phyloP scores from a whole-genome alignment of 2,113 vertebrate genomes.

The Plecotus auritus region DNA sequence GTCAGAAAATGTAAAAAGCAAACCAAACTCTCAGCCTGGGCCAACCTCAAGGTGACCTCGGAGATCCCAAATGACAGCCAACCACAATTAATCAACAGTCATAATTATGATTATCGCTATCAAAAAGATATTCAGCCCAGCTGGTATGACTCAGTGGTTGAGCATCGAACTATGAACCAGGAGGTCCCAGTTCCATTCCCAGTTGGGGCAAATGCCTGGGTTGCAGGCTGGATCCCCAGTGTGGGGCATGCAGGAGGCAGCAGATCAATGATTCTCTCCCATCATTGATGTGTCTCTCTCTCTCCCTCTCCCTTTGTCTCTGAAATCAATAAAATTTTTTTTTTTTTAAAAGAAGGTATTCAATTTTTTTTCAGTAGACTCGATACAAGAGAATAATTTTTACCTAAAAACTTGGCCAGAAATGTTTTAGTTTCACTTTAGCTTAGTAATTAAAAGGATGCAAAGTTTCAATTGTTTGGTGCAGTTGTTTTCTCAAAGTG shows the following conservation, averaged over 20 bases:
- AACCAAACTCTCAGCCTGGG: not conserved
- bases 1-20: not conserved
- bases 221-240: too few species aligned
- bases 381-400: not conserved
- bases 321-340: too few species aligned
- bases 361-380: not conserved
- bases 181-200: too few species aligned
- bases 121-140: not conserved
- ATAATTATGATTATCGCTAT: not conserved
- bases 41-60: not conserved
- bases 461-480: not conserved
- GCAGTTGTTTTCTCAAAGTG: not conserved
- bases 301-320: too few species aligned
- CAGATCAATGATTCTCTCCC: too few species aligned
- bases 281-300: too few species aligned
- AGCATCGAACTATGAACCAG: too few species aligned
- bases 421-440: not conserved
- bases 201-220: too few species aligned
- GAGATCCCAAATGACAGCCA: not conserved
- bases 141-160: too few species aligned
- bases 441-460: not conserved
- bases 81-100: not conserved
- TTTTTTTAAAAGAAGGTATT: not conserved
- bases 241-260: too few species aligned
- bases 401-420: not conserved